These are phyloP conservation scores for Cataglyphis hispanica DNA, from an alignment of 1,140 invertebrate genomes.

Conservation along the genomic window DNA sequence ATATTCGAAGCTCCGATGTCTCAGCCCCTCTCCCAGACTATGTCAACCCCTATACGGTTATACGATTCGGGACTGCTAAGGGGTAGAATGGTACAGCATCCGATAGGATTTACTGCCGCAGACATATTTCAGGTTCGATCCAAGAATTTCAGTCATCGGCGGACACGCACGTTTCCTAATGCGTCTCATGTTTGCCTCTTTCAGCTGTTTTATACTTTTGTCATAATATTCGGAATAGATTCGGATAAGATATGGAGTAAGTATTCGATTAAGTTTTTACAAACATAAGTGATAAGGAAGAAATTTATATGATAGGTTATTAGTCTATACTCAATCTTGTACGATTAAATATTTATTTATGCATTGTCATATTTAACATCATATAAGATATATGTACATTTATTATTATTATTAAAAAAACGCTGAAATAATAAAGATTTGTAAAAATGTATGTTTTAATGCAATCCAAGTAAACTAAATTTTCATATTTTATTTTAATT, in stretches of 20 bases:
- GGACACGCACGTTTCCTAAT: conserved; percentile 40
- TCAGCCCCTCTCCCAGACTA: conserved; percentile 41
- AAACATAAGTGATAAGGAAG: too few species aligned
- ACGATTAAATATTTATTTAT: too few species aligned
- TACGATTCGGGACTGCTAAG: conserved; percentile 65
- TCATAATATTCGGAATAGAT: neutral
- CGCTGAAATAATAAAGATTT: too few species aligned
- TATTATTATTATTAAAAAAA: too few species aligned
- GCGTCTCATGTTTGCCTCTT: conserved; percentile 55
- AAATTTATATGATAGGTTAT: too few species aligned
- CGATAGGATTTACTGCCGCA: conserved; percentile 76
- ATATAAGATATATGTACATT: too few species aligned
- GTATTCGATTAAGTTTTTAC: neutral
- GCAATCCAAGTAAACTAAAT: too few species aligned
- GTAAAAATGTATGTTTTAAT: too few species aligned
- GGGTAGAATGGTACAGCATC: conserved; percentile 56
- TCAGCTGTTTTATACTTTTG: neutral
- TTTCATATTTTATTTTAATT: too few species aligned
- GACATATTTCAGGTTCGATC: conserved; percentile 77
- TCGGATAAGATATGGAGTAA: neutral
- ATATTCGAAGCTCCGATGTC: conserved; percentile 15
- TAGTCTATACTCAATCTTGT: too few species aligned
- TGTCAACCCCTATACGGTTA: conserved; percentile 72
- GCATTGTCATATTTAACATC: too few species aligned
- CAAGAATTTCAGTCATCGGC: conserved; percentile 52